A percentile compares a stretch with the other conserved stretches of the same genome.
Evolutionary conservation across 53 echinoderm and acorn worm genomes (phyloP).

Genomic region (Actinopyga echinites): DNA sequence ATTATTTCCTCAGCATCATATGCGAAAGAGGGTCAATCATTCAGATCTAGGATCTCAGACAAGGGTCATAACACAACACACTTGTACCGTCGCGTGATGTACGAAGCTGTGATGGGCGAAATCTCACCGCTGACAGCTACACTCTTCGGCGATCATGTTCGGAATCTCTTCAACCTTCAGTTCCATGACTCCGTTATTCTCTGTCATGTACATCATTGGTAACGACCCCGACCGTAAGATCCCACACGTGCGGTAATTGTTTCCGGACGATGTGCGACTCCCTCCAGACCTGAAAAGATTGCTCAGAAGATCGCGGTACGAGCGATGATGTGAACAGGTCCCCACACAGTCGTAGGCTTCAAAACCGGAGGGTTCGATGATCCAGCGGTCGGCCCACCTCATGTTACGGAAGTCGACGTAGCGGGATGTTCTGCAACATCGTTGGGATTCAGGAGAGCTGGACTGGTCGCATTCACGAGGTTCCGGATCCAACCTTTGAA

Average conservation of each 20-base stretch:
- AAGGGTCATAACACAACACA: no score
- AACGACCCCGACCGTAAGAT: slow-evolving; percentile 61
- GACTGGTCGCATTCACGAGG: slow-evolving; percentile 65
- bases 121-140: slow-evolving; percentile 64
- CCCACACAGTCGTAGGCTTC: slow-evolving; percentile 86
- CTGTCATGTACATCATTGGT: slow-evolving; percentile 92
- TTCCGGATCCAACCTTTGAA: slow-evolving; percentile 57
- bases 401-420: slow-evolving; percentile 83
- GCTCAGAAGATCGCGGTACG: slow-evolving; percentile 48
- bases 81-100: no score
- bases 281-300: slow-evolving; percentile 46
- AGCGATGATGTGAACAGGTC: slow-evolving; percentile 57
- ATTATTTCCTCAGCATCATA: neutral
- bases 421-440: slow-evolving; percentile 79
- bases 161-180: slow-evolving; percentile 88
- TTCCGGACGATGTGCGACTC: neutral
- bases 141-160: slow-evolving; percentile 89
- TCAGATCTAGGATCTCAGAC: no score
- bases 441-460: neutral
- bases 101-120: no score
- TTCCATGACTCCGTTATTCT: slow-evolving; percentile 68
- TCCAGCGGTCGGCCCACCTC: slow-evolving; percentile 86
- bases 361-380: slow-evolving; percentile 93
- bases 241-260: slow-evolving; percentile 67
- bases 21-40: neutral